Conservation (phyloP, 1,140 invertebrate genomes). For the Drosophila asahinai region DNA sequence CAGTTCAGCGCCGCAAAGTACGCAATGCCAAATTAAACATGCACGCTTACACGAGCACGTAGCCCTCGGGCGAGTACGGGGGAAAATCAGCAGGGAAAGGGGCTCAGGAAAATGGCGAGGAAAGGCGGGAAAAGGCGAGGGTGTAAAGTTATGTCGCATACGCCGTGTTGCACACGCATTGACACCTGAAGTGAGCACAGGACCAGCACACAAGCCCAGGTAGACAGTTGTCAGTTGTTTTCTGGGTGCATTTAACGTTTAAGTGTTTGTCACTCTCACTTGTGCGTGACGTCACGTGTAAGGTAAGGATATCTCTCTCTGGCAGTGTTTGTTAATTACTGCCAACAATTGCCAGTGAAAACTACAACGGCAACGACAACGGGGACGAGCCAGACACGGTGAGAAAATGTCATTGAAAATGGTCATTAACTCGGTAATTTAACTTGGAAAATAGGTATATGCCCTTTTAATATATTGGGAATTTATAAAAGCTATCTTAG, state of each 20-base stretch:
- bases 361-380: constrained; percentile 17
- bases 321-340: constrained; percentile 70
- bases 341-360: constrained; percentile 66
- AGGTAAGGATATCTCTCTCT: constrained; percentile 25
- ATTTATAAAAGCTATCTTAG: too few relatives aligned
- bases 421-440: neutral
- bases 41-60: constrained; percentile 74
- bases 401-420: neutral
- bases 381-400: neutral
- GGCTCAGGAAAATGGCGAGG: neutral
- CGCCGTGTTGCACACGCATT: constrained; percentile 63
- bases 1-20: constrained; percentile 55
- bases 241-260: constrained; percentile 74
- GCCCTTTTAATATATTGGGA: too few relatives aligned
- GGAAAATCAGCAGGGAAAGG: constrained; percentile 3
- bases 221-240: constrained; percentile 37
- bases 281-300: constrained; percentile 76
- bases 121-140: neutral
- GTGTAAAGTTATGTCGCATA: constrained; percentile 64
- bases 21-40: constrained; percentile 78
- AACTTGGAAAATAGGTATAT: neutral
- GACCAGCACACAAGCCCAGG: neutral
- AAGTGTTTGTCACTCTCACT: constrained; percentile 79
- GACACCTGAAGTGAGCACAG: constrained; percentile 59
- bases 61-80: neutral